Percentiles rank a stretch among this genome's conserved stretches.
These are phyloP conservation scores for Phortica magna DNA, from an alignment of 2,888 invertebrate species.

Conservation along the genomic window DNA sequence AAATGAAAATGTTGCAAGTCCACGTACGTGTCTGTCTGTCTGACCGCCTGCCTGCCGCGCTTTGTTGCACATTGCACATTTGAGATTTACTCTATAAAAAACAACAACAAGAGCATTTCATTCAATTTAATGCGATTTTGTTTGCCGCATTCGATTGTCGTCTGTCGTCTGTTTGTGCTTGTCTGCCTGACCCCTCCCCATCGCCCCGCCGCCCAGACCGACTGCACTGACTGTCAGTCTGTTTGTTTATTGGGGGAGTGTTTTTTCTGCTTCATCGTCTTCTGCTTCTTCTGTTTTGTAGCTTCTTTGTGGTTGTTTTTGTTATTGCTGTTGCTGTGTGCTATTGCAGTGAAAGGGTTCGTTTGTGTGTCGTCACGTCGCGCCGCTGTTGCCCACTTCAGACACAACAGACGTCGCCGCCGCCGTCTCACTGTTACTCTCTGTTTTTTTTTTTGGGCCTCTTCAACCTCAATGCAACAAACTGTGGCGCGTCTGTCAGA, in stretches of 20 bases:
- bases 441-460: not conserved
- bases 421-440: not conserved
- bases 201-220: too few species aligned
- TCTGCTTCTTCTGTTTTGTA: too few species aligned
- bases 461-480: not conserved
- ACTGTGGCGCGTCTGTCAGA: not conserved
- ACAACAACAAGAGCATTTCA: slow-evolving; percentile 18
- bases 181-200: not conserved
- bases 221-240: not conserved
- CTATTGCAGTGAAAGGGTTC: not conserved
- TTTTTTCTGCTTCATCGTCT: not conserved
- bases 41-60: too few species aligned
- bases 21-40: too few species aligned
- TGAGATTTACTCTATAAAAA: not conserved
- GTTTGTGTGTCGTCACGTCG: not conserved
- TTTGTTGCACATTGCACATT: slow-evolving; percentile 24
- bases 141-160: slow-evolving; percentile 24
- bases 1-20: not conserved
- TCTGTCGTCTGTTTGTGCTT: slow-evolving; percentile 8
- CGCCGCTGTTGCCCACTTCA: not conserved
- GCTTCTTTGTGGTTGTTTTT: not conserved
- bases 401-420: not conserved
- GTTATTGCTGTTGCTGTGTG: not conserved
- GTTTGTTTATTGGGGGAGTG: not conserved
- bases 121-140: slow-evolving; percentile 22